Conservation (phyloP, 2,888 invertebrate species). For the Drosophila mimica region DNA sequence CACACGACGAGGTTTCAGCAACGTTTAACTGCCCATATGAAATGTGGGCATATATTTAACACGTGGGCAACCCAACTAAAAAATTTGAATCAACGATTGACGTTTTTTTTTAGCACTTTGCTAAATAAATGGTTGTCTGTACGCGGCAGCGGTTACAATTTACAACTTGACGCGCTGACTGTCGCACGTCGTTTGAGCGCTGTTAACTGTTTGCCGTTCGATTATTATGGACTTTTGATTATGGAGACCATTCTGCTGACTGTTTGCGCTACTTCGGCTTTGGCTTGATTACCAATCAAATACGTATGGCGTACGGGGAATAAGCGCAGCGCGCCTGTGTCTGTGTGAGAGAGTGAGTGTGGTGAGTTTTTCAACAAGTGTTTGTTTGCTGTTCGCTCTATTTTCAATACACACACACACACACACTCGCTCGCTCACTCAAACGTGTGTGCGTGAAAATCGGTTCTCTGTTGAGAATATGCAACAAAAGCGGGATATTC, state of each 20-base stretch:
- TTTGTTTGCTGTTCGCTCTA: constrained; percentile 46
- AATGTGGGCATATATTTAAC: constrained; percentile 64
- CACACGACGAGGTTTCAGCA: constrained; percentile 53
- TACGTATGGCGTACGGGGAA: constrained; percentile 40
- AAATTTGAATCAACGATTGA: constrained; percentile 14
- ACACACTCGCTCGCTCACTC: constrained; percentile 21
- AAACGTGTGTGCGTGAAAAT: not conserved
- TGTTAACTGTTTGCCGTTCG: constrained; percentile 67
- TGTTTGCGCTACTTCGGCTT: constrained; percentile 58
- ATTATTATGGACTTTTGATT: constrained; percentile 75
- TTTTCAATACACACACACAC: constrained; percentile 43
- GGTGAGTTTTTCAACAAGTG: constrained; percentile 78
- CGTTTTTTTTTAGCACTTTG: constrained; percentile 52
- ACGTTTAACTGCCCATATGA: constrained; percentile 58
- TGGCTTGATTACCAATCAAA: constrained; percentile 64
- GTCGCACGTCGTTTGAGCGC: constrained; percentile 73
- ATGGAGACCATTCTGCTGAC: constrained; percentile 65
- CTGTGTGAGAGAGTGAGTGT: constrained; percentile 54
- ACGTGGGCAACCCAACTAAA: constrained; percentile 28
- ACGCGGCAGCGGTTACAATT: constrained; percentile 64
- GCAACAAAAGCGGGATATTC: constrained; percentile 19
- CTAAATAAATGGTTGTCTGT: constrained; percentile 31
- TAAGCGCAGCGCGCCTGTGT: constrained; percentile 42
- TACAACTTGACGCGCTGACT: constrained; percentile 65
- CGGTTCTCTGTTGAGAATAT: constrained; percentile 35